Evolutionary conservation across 1,140 invertebrate species (phyloP).

Genomic region (Dendroctonus valens): DNA sequence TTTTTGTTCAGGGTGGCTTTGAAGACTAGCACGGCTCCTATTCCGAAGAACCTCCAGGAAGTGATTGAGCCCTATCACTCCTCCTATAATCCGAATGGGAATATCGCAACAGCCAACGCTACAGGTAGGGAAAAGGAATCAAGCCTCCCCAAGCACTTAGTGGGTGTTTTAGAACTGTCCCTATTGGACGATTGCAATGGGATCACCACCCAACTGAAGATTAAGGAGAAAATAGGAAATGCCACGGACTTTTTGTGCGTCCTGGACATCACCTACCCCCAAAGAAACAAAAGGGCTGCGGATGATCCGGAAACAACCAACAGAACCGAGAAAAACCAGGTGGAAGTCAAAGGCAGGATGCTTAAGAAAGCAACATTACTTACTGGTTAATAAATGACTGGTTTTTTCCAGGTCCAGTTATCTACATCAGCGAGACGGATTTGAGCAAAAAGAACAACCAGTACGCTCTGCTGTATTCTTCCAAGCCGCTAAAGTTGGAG

Average conservation of each 20-base stretch:
- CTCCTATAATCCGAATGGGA: conserved; percentile 41
- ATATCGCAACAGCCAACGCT: conserved; percentile 34
- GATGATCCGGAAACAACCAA: background rate
- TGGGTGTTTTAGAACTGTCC: conserved; percentile 24
- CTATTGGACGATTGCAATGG: conserved; percentile 35
- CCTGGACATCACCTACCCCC: conserved; percentile 30
- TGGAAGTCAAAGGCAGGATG: background rate
- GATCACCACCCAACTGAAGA: conserved; percentile 26
- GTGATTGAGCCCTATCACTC: conserved; percentile 34
- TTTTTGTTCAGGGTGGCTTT: conserved; percentile 35
- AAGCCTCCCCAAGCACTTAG: background rate
- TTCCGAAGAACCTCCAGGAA: conserved; percentile 35
- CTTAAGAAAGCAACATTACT: background rate
- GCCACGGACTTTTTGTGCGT: conserved; percentile 33
- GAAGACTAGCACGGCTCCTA: conserved; percentile 10
- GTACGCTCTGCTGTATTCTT: conserved; percentile 42
- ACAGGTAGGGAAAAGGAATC: conserved; percentile 34
- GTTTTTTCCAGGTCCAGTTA: conserved; percentile 31
- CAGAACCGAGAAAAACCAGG: background rate
- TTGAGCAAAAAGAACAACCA: conserved; percentile 23
- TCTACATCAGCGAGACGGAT: conserved; percentile 34
- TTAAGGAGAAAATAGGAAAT: conserved; percentile 22
- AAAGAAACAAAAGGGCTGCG: conserved; percentile 13
- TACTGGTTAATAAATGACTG: conserved; percentile 1
- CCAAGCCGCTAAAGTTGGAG: conserved; percentile 38